Conservation (phyloP, 1,140 invertebrate genomes). For the Lepidurus arcticus region DNA sequence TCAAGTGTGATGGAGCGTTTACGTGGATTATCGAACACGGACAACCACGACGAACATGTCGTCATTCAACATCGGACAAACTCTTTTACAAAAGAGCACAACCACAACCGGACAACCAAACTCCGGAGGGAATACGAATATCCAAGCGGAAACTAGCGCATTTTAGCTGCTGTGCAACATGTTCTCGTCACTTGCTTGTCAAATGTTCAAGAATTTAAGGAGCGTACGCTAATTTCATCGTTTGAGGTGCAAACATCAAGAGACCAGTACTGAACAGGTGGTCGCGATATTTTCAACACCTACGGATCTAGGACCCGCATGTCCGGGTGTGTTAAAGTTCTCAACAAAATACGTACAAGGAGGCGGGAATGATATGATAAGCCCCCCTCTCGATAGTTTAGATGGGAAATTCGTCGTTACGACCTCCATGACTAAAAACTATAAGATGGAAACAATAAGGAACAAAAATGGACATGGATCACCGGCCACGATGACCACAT, state of each 20-base stretch:
- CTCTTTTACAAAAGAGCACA: not conserved
- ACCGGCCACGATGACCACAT: slow-evolving; percentile 13
- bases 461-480: not conserved
- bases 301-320: not conserved
- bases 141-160: not conserved
- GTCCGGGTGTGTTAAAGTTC: not conserved
- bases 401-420: not conserved
- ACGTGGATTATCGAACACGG: not conserved
- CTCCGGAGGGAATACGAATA: not conserved
- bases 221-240: too few species aligned
- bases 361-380: not conserved
- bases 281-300: not conserved
- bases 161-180: not conserved
- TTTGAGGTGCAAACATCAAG: too few species aligned
- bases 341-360: not conserved
- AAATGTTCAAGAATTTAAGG: not conserved
- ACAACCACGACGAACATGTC: not conserved
- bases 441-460: not conserved
- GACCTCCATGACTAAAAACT: not conserved
- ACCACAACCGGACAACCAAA: not conserved
- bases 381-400: not conserved
- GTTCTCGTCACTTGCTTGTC: not conserved
- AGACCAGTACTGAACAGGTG: not conserved
- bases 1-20: slow-evolving; percentile 19
- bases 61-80: not conserved